These are phyloP conservation scores for Acrobasis consociella DNA, from an alignment of 2,888 invertebrate species.

Conservation along the genomic window DNA sequence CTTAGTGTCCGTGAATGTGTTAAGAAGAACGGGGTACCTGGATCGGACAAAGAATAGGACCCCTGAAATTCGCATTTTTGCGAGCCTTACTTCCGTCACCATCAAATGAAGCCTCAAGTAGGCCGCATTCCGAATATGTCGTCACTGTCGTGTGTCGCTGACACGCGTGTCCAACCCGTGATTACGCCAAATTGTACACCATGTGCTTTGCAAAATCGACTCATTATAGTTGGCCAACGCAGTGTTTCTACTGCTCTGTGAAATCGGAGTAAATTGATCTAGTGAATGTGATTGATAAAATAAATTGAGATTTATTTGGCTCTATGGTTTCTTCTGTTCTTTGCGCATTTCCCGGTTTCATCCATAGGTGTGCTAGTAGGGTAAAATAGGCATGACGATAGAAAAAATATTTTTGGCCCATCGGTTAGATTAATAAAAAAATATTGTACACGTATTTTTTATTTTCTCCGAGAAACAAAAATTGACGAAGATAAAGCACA, in stretches of 20 bases:
- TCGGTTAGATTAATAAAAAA: no score
- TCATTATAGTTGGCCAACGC: slow-evolving; percentile 19
- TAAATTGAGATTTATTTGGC: background rate
- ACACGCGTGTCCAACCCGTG: slow-evolving; percentile 49
- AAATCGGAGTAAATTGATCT: slow-evolving; percentile 19
- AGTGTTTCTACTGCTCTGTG: slow-evolving; percentile 18
- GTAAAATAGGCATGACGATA: no score
- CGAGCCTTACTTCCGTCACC: background rate
- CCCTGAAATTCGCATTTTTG: no score
- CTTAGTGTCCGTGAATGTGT: no score
- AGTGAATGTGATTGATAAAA: background rate
- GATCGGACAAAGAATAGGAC: no score
- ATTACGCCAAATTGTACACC: slow-evolving; percentile 48
- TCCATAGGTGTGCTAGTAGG: no score
- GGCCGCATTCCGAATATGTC: slow-evolving; percentile 13
- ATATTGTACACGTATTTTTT: no score
- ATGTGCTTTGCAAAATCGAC: slow-evolving; percentile 40
- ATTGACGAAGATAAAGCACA: no score
- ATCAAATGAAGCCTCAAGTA: slow-evolving; percentile 13
- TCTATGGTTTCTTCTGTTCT: background rate
- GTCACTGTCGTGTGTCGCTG: slow-evolving; percentile 40
- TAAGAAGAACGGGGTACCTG: no score
- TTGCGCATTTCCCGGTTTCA: no score
- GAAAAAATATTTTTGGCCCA: no score
- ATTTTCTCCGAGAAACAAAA: no score